Evolutionary conservation across 2,113 vertebrate genomes (phyloP).

Genomic region (Todiramphus chloris): DNA sequence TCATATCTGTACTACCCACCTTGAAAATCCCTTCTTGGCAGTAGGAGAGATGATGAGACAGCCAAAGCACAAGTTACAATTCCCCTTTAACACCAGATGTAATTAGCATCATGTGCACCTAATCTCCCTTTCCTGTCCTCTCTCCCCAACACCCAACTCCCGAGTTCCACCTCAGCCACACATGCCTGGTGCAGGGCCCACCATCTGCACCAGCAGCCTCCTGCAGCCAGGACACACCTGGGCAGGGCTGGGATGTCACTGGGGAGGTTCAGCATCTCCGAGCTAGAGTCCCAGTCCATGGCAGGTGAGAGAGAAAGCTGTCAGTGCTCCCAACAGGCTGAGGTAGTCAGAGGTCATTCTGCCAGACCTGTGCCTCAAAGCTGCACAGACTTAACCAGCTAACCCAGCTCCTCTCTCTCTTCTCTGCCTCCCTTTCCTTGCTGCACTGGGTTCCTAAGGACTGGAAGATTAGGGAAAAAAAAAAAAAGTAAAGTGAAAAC

Average conservation of each 20-base stretch:
- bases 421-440: background rate
- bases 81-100: background rate
- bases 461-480: rapidly evolving
- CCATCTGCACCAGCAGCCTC: background rate
- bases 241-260: background rate
- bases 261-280: background rate
- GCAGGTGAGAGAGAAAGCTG: background rate
- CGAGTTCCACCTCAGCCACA: background rate
- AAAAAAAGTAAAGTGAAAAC: background rate
- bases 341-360: background rate
- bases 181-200: background rate
- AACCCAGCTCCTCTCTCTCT: background rate
- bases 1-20: background rate
- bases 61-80: background rate
- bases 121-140: background rate
- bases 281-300: rapidly evolving
- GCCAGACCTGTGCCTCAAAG: background rate
- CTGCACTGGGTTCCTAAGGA: background rate
- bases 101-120: background rate
- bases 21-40: background rate
- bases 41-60: background rate
- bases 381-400: background rate
- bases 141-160: background rate
- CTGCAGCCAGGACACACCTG: too few species aligned
- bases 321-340: background rate